Evolutionary conservation across 2,113 vertebrate genomes (phyloP).

Genomic region (Tauraco erythrolophus): DNA sequence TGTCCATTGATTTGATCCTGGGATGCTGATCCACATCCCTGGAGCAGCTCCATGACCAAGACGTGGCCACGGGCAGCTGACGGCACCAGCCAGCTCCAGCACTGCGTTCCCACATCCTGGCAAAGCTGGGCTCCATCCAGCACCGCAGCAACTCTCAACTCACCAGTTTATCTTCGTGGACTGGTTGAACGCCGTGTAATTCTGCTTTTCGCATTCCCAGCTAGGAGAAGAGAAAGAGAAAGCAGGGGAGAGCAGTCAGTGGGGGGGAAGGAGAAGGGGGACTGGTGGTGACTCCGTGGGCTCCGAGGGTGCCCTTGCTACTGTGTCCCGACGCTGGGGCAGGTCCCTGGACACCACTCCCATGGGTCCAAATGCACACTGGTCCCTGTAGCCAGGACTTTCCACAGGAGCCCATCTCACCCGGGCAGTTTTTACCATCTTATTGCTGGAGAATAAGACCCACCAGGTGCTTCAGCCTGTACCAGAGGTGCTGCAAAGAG

Average conservation of each 20-base stretch:
- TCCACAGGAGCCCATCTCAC: not conserved
- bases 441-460: not conserved
- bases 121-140: not conserved
- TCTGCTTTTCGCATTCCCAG: slow-evolving; percentile 80
- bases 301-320: fast-evolving
- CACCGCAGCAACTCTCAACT: not conserved
- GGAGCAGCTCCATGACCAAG: fast-evolving
- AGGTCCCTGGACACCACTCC: fast-evolving
- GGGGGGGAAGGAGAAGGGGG: not conserved
- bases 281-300: fast-evolving
- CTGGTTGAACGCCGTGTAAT: slow-evolving; percentile 70
- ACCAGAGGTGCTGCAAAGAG: fast-evolving
- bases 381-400: not conserved
- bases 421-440: not conserved
- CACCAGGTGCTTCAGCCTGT: fast-evolving
- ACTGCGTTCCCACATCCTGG: fast-evolving
- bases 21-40: not conserved
- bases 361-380: fast-evolving
- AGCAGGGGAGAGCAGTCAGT: not conserved
- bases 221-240: slow-evolving; percentile 44
- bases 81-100: not conserved
- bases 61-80: fast-evolving
- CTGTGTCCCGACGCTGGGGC: not conserved
- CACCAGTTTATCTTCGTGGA: slow-evolving; percentile 80
- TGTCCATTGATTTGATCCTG: not conserved